Base-by-base conservation (phyloP, 2,888 invertebrate species). In the Clostera curtula region DNA sequence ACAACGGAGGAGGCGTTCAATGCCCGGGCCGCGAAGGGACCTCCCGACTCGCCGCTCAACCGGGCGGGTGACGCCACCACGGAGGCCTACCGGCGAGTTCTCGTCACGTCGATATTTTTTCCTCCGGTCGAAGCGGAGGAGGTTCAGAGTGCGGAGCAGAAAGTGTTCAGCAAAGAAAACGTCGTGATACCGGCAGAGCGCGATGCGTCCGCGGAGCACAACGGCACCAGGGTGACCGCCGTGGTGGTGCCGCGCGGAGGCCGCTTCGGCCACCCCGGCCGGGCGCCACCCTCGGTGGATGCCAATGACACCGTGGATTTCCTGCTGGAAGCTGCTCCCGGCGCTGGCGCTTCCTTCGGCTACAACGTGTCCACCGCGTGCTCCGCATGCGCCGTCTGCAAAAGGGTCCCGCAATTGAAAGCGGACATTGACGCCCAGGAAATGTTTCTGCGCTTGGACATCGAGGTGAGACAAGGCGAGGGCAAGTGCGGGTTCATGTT, bases 341-440 rank as follows among this genome's bases (percentile, higher is more conserved):
- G 40, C 9, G 48, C 40, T 25, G 47, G 33, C 20, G 29, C 49
- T 13, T 25, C 41, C 17, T 60, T 52, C 19, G 59, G 33, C 12
- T 65, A 65, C 23, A 72, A 67, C 28, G 25, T 43, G 1, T 52
- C 66, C 2, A 21, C 29, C 2, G 38, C 42, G 25, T 45, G 55
- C 0, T 53, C 49, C 10, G 38, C 42, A 25, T 82, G 80, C 38
- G 27, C 40, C 3, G 12, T 32, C n/a, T n/a, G n/a, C n/a, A n/a
- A n/a, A n/a, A n/a, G n/a, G n/a, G n/a, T n/a, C n/a, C n/a, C n/a
- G n/a, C 53, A 54, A 38, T 38, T 37, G 2, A 48, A 36, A 21
- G 48, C 67, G 5, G 69, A 76, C 20, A 69, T 82, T 5, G 61
- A 76, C 20, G 58, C 63, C 3, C 69, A 73, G 44, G 44, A 55